A percentile compares a stretch with the other conserved stretches of the same genome.
These are phyloP conservation scores for Tautogolabrus adspersus DNA, from an alignment of 2,113 vertebrate species.

Conservation along the genomic window DNA sequence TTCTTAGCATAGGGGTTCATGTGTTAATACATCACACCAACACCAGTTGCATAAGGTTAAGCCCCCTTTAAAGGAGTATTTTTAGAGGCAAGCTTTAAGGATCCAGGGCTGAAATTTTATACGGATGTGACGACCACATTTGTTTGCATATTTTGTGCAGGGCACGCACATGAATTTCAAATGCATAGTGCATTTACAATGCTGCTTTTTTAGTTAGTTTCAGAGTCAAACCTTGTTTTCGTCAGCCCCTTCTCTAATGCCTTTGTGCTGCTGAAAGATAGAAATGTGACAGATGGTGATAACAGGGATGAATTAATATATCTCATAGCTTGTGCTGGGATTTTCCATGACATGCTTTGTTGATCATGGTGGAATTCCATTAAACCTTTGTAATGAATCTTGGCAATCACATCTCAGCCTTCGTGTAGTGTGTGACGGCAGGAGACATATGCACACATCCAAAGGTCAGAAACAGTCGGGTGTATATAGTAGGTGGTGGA, in stretches of 20 bases:
- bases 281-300: slow-evolving; percentile 51
- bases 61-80: slow-evolving; percentile 58
- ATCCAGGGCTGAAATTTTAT: slow-evolving; percentile 52
- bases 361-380: slow-evolving; percentile 52
- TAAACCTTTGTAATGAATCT: slow-evolving; percentile 60
- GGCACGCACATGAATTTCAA: slow-evolving; percentile 65
- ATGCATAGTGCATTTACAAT: slow-evolving; percentile 77
- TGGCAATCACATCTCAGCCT: slow-evolving; percentile 65
- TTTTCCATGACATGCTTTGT: slow-evolving; percentile 48
- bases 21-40: slow-evolving; percentile 54
- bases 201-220: slow-evolving; percentile 79
- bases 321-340: slow-evolving; percentile 59
- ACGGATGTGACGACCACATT: slow-evolving; percentile 52
- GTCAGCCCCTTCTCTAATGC: slow-evolving; percentile 75
- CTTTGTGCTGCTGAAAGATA: slow-evolving; percentile 76
- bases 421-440: slow-evolving; percentile 46
- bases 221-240: slow-evolving; percentile 65
- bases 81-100: slow-evolving; percentile 45
- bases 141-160: slow-evolving; percentile 80
- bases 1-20: slow-evolving; percentile 41
- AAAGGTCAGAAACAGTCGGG: slow-evolving; percentile 41
- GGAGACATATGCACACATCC: slow-evolving; percentile 51
- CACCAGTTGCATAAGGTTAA: slow-evolving; percentile 60
- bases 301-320: slow-evolving; percentile 63
- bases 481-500: slow-evolving; percentile 38